Conservation (phyloP, 2,113 vertebrate species). For the Donacobius atricapilla region DNA sequence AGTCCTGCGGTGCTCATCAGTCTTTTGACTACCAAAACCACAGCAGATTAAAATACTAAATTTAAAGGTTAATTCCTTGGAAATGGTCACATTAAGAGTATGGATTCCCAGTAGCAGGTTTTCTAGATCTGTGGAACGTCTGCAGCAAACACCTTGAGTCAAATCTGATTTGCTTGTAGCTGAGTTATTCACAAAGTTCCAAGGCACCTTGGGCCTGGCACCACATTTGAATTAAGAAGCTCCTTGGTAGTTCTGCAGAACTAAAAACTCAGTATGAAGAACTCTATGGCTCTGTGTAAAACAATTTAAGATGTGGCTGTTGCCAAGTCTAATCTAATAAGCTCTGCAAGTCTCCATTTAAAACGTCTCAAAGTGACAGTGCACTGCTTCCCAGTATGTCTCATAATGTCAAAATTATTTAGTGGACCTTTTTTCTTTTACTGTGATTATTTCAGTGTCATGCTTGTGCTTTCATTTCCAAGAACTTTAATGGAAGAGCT, state of each 20-base stretch:
- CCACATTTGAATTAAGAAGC: neutral
- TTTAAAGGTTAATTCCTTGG: neutral
- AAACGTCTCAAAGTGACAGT: neutral
- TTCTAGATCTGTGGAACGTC: neutral
- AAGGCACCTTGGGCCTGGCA: neutral
- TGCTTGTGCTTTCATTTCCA: slow-evolving; percentile 15
- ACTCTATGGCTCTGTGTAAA: neutral
- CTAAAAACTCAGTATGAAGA: neutral
- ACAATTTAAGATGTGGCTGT: neutral
- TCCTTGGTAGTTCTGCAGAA: neutral
- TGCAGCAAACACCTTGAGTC: neutral
- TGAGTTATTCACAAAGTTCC: neutral
- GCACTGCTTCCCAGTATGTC: neutral
- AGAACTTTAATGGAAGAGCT: neutral
- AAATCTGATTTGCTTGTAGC: neutral
- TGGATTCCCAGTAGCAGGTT: neutral
- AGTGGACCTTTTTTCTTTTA: neutral
- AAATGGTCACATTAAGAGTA: neutral
- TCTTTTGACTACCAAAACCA: neutral
- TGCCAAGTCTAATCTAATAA: neutral
- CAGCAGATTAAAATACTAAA: neutral
- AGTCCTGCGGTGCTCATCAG: neutral
- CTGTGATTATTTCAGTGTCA: neutral
- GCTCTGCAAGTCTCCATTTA: neutral
- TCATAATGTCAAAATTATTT: neutral